Percentiles rank a stretch among this genome's conserved stretches.
Evolutionary conservation across 2,113 vertebrate species (phyloP).

Genomic region (Macaca nemestrina): DNA sequence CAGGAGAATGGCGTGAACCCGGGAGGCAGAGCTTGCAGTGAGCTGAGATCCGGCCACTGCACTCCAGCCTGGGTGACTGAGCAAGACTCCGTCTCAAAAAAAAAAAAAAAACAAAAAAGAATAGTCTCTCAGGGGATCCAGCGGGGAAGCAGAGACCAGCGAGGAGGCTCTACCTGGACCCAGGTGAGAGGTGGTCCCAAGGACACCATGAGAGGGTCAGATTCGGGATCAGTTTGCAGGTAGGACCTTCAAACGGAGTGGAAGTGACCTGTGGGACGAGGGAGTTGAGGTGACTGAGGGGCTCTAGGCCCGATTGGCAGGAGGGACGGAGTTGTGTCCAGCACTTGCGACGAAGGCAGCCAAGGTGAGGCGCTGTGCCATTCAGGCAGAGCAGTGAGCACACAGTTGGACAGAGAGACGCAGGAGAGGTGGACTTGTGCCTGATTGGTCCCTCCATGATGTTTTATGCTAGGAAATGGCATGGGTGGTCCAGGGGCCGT

Average conservation of each 20-base stretch:
- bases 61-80: too few relatives aligned
- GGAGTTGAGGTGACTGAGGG: too few relatives aligned
- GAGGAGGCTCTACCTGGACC: neutral
- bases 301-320: neutral
- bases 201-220: neutral
- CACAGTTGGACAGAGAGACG: neutral
- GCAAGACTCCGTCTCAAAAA: too few relatives aligned
- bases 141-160: neutral
- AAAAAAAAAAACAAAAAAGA: too few relatives aligned
- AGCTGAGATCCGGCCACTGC: too few relatives aligned
- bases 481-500: neutral
- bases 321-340: neutral
- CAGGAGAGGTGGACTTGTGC: neutral
- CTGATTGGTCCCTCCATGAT: neutral
- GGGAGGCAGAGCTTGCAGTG: too few relatives aligned
- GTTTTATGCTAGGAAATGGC: neutral
- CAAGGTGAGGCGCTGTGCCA: neutral
- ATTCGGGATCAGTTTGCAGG: neutral
- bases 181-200: neutral
- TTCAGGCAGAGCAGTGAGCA: neutral
- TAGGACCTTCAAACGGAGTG: neutral
- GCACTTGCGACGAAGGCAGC: rapidly evolving
- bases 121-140: neutral
- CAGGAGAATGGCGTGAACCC: too few relatives aligned
- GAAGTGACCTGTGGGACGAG: neutral